A percentile compares a stretch with the other conserved stretches of the same genome.
phyloP scores from a whole-genome alignment of 1,140 invertebrate genomes.

The Holcopasites calliopsidis region DNA sequence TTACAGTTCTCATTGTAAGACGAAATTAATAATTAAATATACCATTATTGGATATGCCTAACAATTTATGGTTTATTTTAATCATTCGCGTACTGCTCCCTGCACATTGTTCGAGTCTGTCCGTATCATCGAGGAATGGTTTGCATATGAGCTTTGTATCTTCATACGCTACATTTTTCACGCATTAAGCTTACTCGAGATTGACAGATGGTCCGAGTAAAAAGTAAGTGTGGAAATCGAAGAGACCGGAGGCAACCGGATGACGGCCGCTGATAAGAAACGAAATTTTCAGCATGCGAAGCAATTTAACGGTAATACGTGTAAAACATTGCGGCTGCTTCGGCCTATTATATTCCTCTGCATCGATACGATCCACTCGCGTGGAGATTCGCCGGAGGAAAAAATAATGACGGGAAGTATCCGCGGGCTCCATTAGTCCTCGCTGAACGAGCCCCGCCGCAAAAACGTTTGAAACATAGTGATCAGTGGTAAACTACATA shows the following conservation, averaged over 20 bases:
- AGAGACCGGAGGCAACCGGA: constrained; percentile 12
- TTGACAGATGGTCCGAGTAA: background rate
- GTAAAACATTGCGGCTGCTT: constrained; percentile 21
- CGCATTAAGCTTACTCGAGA: background rate
- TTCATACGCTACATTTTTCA: background rate
- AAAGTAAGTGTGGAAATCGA: constrained; percentile 29
- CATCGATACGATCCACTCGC: background rate
- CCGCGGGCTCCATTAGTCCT: constrained; percentile 17
- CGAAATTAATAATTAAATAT: too few relatives aligned
- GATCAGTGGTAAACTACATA: constrained; percentile 25
- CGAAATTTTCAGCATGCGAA: constrained; percentile 8
- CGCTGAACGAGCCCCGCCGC: constrained; percentile 3
- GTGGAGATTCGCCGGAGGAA: constrained; percentile 4
- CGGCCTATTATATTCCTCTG: background rate
- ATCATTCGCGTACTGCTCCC: too few relatives aligned
- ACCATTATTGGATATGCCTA: too few relatives aligned
- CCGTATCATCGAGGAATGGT: background rate
- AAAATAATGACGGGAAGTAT: constrained; percentile 31
- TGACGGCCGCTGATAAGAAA: constrained; percentile 20
- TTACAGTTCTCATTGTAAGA: too few relatives aligned
- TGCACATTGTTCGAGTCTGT: too few relatives aligned
- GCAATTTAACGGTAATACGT: constrained; percentile 30
- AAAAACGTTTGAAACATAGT: constrained; percentile 31
- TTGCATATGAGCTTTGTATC: too few relatives aligned
- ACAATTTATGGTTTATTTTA: too few relatives aligned